Conservation (phyloP, 2,113 vertebrate species). For the Scartelaos histophorus region DNA sequence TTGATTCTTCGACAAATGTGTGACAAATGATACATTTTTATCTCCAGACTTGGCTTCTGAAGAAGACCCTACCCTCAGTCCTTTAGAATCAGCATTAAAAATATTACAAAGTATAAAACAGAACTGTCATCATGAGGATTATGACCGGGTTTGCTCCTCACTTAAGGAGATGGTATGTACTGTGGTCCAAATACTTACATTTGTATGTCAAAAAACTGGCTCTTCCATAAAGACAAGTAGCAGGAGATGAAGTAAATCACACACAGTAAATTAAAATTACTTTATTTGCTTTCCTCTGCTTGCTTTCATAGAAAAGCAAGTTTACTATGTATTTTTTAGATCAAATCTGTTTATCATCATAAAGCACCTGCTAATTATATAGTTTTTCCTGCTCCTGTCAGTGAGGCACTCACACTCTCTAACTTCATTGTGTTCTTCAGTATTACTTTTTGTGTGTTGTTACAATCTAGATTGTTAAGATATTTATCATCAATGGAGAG, state of each 20-base stretch:
- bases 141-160: constrained; percentile 55
- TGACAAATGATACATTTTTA: background rate
- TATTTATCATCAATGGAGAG: constrained; percentile 81
- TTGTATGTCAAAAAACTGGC: background rate
- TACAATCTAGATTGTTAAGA: constrained; percentile 79
- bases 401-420: background rate
- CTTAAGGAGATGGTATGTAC: constrained; percentile 81
- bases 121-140: constrained; percentile 62
- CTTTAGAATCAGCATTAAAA: constrained; percentile 83
- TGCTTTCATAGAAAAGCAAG: too few relatives aligned
- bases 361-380: background rate
- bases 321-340: background rate
- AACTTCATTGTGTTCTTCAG: background rate
- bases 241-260: too few relatives aligned
- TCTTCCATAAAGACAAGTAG: too few relatives aligned
- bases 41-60: constrained; percentile 80
- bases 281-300: background rate
- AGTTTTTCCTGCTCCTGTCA: background rate
- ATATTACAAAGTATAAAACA: constrained; percentile 77
- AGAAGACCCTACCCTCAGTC: constrained; percentile 71
- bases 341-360: background rate
- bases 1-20: background rate
- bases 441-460: background rate
- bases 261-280: background rate
- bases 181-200: constrained; percentile 12